Conservation (phyloP, 2,888 invertebrate genomes). For the Agrochola circellaris region DNA sequence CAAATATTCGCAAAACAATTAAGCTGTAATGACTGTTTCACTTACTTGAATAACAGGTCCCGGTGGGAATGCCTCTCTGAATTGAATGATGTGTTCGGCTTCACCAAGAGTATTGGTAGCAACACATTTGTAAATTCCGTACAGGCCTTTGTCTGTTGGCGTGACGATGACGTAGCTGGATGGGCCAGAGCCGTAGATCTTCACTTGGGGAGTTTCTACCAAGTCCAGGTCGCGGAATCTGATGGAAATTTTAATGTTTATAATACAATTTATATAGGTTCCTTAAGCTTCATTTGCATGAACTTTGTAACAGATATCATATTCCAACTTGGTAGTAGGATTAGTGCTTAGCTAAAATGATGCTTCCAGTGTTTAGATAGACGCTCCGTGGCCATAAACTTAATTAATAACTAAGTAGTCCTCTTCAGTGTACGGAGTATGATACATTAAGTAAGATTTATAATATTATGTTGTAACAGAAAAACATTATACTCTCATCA, state of each 20-base stretch:
- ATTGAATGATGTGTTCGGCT: slow-evolving; percentile 92
- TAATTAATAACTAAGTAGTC: neutral
- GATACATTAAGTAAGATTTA: no score
- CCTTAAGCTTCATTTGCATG: neutral
- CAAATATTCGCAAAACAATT: slow-evolving; percentile 24
- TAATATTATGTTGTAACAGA: no score
- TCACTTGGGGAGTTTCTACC: slow-evolving; percentile 90
- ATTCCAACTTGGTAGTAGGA: neutral
- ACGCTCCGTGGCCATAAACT: neutral
- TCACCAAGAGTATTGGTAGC: slow-evolving; percentile 95
- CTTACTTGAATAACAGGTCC: slow-evolving; percentile 90
- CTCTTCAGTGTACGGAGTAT: no score
- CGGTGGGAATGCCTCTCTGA: slow-evolving; percentile 94
- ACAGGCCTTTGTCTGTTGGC: slow-evolving; percentile 92
- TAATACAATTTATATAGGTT: neutral
- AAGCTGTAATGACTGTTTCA: slow-evolving; percentile 30
- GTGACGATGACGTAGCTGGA: slow-evolving; percentile 93
- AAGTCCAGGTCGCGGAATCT: slow-evolving; percentile 90
- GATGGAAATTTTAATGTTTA: slow-evolving; percentile 13
- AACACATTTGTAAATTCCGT: slow-evolving; percentile 94
- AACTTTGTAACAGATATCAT: neutral
- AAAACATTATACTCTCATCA: neutral
- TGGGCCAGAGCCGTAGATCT: slow-evolving; percentile 93
- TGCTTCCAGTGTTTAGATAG: neutral
- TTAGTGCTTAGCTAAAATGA: neutral